These are phyloP conservation scores for Catharus ustulatus DNA, from an alignment of 2,797 vertebrate species.

Conservation along the genomic window DNA sequence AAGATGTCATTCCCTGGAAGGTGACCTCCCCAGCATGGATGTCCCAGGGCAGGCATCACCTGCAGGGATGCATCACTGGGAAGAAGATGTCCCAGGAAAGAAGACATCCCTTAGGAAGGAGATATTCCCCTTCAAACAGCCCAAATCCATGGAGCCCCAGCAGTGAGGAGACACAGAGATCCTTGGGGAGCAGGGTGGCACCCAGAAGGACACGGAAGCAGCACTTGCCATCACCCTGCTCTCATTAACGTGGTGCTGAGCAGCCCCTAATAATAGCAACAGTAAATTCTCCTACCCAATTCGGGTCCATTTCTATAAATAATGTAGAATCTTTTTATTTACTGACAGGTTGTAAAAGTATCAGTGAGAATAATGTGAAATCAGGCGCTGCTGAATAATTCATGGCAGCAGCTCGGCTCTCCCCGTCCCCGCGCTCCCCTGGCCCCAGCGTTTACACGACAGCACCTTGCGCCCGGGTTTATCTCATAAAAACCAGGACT, in stretches of 20 bases:
- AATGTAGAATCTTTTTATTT: constrained; percentile 85
- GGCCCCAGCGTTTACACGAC: constrained; percentile 37
- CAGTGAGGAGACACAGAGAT: not conserved
- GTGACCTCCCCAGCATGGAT: not conserved
- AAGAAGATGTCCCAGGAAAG: not conserved
- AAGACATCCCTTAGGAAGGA: not conserved
- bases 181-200: not conserved
- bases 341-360: constrained; percentile 85
- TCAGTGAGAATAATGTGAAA: constrained; percentile 80
- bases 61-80: not conserved
- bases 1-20: not conserved
- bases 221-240: not conserved
- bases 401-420: constrained; percentile 42
- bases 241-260: constrained; percentile 28
- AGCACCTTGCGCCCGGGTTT: constrained; percentile 32
- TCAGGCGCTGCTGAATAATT: constrained; percentile 78
- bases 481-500: constrained; percentile 47
- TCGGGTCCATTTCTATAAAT: constrained; percentile 80
- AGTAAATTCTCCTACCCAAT: constrained; percentile 72
- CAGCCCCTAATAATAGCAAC: constrained; percentile 71
- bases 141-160: not conserved
- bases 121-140: not conserved
- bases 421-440: not conserved
- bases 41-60: fast-evolving
- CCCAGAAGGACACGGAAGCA: not conserved